Conservation (phyloP, 1,140 invertebrate species). For the Agrilus planipennis region DNA sequence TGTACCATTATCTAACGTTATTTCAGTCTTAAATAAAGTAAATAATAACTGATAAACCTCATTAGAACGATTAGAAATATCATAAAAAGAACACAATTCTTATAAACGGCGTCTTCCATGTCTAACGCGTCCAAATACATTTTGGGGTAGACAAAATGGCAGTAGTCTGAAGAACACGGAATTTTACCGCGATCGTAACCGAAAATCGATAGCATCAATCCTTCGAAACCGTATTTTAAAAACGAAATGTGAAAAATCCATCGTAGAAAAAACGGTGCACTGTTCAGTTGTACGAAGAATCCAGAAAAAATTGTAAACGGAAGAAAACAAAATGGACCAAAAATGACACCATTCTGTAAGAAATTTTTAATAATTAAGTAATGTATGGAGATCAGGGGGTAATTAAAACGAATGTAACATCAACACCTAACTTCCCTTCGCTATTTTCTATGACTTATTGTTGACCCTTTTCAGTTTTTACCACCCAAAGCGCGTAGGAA, state of each 20-base stretch:
- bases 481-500: no score
- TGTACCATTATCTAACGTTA: no score
- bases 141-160: conserved; percentile 56
- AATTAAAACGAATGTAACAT: no score
- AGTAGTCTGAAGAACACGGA: conserved; percentile 50
- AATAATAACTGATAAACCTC: no score
- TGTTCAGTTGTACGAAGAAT: conserved; percentile 76
- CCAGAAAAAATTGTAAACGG: conserved; percentile 82
- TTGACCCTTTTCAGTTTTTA: no score
- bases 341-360: conserved; percentile 64
- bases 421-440: no score
- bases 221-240: conserved; percentile 63
- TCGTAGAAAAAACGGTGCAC: conserved; percentile 64
- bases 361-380: conserved; percentile 12
- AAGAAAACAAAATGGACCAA: conserved; percentile 71
- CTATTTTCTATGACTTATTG: no score
- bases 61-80: no score
- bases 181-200: conserved; percentile 58
- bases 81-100: conserved; percentile 25
- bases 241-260: conserved; percentile 85
- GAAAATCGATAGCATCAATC: conserved; percentile 46
- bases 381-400: background rate
- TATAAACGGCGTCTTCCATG: conserved; percentile 57
- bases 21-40: no score
- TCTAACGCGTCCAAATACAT: conserved; percentile 59